These are phyloP conservation scores for Noctua pronuba DNA, from an alignment of 2,888 invertebrate genomes.

Conservation along the genomic window DNA sequence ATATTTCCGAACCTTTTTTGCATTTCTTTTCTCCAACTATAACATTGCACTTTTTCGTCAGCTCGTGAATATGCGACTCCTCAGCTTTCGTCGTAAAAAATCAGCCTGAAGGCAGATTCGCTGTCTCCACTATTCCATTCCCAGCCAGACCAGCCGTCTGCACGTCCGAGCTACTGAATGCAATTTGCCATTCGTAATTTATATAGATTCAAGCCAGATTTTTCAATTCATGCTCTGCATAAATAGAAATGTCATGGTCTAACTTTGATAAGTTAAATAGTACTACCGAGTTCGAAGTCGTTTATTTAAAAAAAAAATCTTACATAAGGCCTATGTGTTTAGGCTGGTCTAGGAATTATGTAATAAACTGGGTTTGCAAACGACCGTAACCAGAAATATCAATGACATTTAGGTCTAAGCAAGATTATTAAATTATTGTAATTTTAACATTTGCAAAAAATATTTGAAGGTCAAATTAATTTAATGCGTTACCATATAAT, in stretches of 20 bases:
- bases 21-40: not conserved
- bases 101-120: constrained; percentile 10
- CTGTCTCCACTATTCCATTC: constrained; percentile 51
- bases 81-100: constrained; percentile 14
- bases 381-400: not conserved
- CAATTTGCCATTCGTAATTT: constrained; percentile 31
- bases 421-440: constrained; percentile 27
- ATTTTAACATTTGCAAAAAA: constrained; percentile 21
- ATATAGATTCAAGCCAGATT: constrained; percentile 24
- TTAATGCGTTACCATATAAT: not conserved
- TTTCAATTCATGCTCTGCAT: constrained; percentile 30
- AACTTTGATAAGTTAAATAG: not conserved
- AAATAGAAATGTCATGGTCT: constrained; percentile 9
- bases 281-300: too few relatives aligned
- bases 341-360: not conserved
- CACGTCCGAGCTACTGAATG: constrained; percentile 39
- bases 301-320: constrained; percentile 1
- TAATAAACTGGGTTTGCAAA: constrained; percentile 22
- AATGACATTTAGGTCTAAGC: constrained; percentile 5
- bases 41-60: not conserved
- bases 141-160: constrained; percentile 1
- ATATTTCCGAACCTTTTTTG: not conserved
- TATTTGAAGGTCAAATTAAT: not conserved
- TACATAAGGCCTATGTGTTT: not conserved
- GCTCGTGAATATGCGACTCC: constrained; percentile 19